phyloP scores from a whole-genome alignment of 2,797 vertebrate genomes.

The Tympanoctomys barrerae region DNA sequence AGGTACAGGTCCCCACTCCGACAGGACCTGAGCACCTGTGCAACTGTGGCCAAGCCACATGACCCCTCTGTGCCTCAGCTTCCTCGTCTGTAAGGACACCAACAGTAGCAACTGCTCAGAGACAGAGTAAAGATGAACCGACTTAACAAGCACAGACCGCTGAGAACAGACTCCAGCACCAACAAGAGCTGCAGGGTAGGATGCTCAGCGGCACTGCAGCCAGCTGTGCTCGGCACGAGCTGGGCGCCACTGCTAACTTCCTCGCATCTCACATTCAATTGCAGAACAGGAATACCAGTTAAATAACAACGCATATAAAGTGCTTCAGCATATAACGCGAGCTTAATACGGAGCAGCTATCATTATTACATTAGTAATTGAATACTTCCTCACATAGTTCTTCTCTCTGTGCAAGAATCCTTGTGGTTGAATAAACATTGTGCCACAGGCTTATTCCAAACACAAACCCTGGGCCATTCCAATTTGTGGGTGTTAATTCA shows the following conservation, averaged over 20 bases:
- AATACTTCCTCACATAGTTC: not conserved
- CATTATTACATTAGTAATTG: not conserved
- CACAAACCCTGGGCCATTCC: conserved; percentile 66
- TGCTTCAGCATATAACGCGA: not conserved
- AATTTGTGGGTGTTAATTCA: conserved; percentile 82
- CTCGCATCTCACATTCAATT: not conserved
- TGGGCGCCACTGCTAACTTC: not conserved
- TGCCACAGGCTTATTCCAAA: conserved; percentile 15
- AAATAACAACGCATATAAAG: fast-evolving
- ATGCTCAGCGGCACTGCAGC: fast-evolving
- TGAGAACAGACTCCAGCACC: not conserved
- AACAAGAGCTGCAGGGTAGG: fast-evolving
- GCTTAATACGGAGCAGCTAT: fast-evolving
- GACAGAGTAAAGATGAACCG: not conserved
- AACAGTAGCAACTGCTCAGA: fast-evolving
- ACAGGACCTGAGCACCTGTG: not conserved
- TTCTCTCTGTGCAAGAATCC: not conserved
- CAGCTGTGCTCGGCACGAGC: not conserved
- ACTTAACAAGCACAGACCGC: not conserved
- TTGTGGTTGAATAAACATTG: not conserved
- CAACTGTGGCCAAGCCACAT: not conserved
- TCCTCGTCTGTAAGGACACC: not conserved
- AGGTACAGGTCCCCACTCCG: not conserved
- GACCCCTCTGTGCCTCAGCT: not conserved
- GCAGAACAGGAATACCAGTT: not conserved